These are phyloP conservation scores for Oncorhynchus keta DNA, from an alignment of 2,113 vertebrate genomes.

Conservation along the genomic window DNA sequence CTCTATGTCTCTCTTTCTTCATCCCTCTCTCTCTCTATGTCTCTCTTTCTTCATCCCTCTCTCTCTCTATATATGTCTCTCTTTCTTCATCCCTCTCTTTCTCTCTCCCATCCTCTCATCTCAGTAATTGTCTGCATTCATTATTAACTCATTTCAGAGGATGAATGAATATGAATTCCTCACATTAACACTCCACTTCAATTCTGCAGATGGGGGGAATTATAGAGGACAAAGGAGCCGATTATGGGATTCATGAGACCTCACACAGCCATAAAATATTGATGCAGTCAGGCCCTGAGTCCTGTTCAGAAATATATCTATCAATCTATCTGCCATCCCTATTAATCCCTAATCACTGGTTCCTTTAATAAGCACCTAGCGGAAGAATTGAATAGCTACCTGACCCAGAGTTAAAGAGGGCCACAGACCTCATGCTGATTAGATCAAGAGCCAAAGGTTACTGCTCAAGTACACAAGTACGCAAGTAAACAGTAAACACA, in stretches of 20 bases:
- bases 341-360: not conserved
- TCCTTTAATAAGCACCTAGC: not conserved
- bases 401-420: not conserved
- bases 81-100: too few species aligned
- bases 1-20: too few species aligned
- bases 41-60: too few species aligned
- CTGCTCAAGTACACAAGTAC: not conserved
- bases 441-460: not conserved
- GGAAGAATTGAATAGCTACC: not conserved
- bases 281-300: constrained; percentile 12
- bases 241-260: constrained; percentile 44
- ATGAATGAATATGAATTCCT: constrained; percentile 62
- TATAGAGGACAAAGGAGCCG: constrained; percentile 37
- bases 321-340: not conserved
- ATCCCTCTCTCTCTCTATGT: too few species aligned
- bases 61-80: too few species aligned
- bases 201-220: constrained; percentile 48
- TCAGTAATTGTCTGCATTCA: constrained; percentile 59
- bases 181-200: constrained; percentile 43
- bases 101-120: constrained; percentile 38
- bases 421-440: not conserved
- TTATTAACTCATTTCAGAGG: constrained; percentile 56
- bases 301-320: constrained; percentile 11
- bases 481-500: not conserved
- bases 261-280: constrained; percentile 47